These are phyloP conservation scores for Phasia obesa DNA, from an alignment of 2,888 invertebrate species.

Conservation along the genomic window DNA sequence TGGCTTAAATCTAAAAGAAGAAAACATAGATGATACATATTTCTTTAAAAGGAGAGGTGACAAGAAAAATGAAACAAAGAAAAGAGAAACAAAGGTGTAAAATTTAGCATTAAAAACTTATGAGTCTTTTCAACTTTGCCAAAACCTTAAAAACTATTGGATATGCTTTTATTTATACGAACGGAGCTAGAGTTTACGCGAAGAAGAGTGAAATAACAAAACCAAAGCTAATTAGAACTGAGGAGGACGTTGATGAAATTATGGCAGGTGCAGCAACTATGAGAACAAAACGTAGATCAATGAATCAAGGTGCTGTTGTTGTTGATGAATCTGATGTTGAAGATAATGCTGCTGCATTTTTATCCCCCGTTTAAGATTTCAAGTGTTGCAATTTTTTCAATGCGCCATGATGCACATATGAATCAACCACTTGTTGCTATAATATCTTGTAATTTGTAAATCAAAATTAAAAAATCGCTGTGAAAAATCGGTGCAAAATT, in stretches of 20 bases:
- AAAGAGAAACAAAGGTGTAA: conserved; percentile 20
- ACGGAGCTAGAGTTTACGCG: conserved; percentile 2
- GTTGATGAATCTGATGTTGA: conserved; percentile 1
- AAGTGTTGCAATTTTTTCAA: background rate
- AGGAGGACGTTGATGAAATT: conserved; percentile 6
- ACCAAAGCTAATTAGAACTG: conserved; percentile 1
- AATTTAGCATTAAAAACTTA: conserved; percentile 7
- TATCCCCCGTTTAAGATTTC: background rate
- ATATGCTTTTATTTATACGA: conserved; percentile 1
- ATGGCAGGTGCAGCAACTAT: conserved; percentile 4
- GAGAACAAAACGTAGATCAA: background rate
- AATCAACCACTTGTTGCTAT: no score
- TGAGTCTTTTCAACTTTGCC: conserved; percentile 19
- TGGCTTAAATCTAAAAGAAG: background rate
- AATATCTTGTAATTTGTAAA: no score
- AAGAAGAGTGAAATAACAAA: background rate
- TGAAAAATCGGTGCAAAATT: no score
- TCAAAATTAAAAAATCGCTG: no score
- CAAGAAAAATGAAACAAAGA: background rate
- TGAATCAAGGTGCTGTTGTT: background rate
- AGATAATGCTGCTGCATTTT: background rate
- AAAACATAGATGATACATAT: no score
- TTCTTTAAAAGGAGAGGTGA: no score
- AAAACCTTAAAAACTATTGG: conserved; percentile 19
- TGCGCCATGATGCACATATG: no score